A percentile compares a stretch with the other conserved stretches of the same genome.
phyloP scores from a whole-genome alignment of 2,888 invertebrate species.

The Bhutanitis thaidina region DNA sequence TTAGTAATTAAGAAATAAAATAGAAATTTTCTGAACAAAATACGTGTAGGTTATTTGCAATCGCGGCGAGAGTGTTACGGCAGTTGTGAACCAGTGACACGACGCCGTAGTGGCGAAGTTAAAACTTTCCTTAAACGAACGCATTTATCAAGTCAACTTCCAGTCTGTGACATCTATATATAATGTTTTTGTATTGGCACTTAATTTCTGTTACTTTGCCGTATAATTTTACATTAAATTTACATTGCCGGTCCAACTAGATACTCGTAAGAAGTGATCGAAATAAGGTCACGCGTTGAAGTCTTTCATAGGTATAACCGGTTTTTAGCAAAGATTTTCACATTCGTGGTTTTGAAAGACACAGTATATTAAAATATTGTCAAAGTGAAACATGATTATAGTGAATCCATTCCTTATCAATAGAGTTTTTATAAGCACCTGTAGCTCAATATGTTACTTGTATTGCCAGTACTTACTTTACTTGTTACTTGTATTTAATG shows the following conservation, averaged over 20 bases:
- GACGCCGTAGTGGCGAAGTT: neutral
- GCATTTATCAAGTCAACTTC: conserved; percentile 4
- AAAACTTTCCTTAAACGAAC: conserved; percentile 4
- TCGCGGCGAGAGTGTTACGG: neutral
- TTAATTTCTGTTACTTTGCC: neutral
- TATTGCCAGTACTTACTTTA: too few species aligned
- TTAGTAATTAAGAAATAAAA: too few species aligned
- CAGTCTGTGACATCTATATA: neutral
- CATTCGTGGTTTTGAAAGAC: neutral
- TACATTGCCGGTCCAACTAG: too few species aligned
- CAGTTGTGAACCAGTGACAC: neutral
- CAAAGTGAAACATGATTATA: too few species aligned
- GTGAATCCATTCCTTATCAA: too few species aligned
- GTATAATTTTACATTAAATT: neutral
- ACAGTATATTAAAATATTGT: too few species aligned
- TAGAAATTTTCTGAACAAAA: too few species aligned
- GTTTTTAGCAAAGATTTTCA: neutral
- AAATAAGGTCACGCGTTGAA: conserved; percentile 6
- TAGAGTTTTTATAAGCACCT: too few species aligned
- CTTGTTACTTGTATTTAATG: too few species aligned
- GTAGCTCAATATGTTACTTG: too few species aligned
- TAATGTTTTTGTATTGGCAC: neutral
- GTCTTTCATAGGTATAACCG: conserved; percentile 4
- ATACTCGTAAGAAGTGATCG: neutral
- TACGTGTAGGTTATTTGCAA: neutral